Evolutionary conservation across 2,113 vertebrate species (phyloP), one percentile per base, ranked within the genome.

Genomic region (Stomatorhinus ivindoensis): DNA sequence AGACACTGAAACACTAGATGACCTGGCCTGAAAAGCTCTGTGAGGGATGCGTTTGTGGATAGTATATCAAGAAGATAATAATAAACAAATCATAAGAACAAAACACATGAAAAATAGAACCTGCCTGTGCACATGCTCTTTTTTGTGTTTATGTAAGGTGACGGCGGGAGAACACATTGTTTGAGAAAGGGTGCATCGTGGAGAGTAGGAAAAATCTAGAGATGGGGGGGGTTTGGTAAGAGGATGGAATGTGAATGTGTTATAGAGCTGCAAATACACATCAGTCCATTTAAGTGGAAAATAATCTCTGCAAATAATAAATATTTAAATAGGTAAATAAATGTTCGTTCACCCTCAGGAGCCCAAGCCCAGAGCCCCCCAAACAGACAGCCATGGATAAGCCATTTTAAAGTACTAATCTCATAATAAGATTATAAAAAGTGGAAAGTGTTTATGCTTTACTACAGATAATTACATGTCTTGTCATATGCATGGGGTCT

Each of bases 361-460:
- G 13, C 44, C 10, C 11, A 55, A 87, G 69, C 88, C 90, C 87
- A 89, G 90, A 89, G 89, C 89, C 89, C 27, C 89, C 91, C 90
- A 91, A 91, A 91, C 93, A 93, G 92, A 93, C 92, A 93, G 88
- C 93, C 92, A 58, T 93, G 91, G 87, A 91, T 94, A 93, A 95
- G 86, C 94, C 91, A 88, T 91, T 93, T 92, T 90, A 91, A 90
- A 92, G 86, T 89, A 89, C 82, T 95, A 95, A 95, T 95, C 95
- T 95, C 91, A 92, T 95, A 95, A 95, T 95, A 91, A 95, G 95
- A 95, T 95, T 95, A 95, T 90, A 93, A 95, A 92, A 94, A 93
- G 94, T 91, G 92, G 91, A 93, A 92, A 93, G 90, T 96, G 92
- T 95, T 94, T 94, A 92, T 93, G 94, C 94, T 93, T 93, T 91